Base-by-base conservation (phyloP, 2,113 vertebrate species). In the Okapia johnstoni region DNA sequence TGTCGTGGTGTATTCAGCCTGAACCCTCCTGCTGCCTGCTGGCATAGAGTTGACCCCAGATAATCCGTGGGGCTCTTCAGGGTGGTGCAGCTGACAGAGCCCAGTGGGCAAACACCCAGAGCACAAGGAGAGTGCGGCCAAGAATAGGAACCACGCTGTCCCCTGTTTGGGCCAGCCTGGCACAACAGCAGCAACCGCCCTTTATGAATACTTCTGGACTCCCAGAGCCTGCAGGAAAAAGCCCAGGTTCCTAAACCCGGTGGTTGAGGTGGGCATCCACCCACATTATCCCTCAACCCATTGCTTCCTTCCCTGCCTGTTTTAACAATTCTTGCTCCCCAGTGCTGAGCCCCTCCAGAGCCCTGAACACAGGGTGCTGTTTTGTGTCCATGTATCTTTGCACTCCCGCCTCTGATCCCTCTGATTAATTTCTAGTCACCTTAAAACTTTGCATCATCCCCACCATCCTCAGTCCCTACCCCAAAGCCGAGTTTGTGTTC, bases 21-120 rank as follows among this genome's bases (percentile, higher is more conserved):
- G 52, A 48, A 85, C 50, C 12, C 8, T 84, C 28, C 25, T 84
- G 57, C 63, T 93, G 96, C 43, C 81, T 7, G 14, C 61, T 93
- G 57, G 83, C 79, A 54, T n/a, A 61, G 60, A 77, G 57, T 33
- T 90, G 81, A 79, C 26, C 70, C 60, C 79, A 63, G 61, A 63
- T 77, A 73, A 40, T 76, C 80, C 23, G 46, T 25, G 28, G 57
- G 58, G 46, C 14, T 70, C 81, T 66, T 92, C 52, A 70, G 57
- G n/a, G 58, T 61, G 25, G 52, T 30, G 19, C 25, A 81, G 25
- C 91, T 23, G 55, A 87, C 80, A 61, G 48, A 92, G 81, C 36
- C 55, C 48, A 63, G 60, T 4, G 3, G 73, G 40, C 52, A 90
- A 79, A 43, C 8, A 30, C 46, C 13, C 87, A 66, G 55, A 48